Evolutionary conservation across 2,113 vertebrate genomes (phyloP).

Genomic region (Takifugu flavidus): DNA sequence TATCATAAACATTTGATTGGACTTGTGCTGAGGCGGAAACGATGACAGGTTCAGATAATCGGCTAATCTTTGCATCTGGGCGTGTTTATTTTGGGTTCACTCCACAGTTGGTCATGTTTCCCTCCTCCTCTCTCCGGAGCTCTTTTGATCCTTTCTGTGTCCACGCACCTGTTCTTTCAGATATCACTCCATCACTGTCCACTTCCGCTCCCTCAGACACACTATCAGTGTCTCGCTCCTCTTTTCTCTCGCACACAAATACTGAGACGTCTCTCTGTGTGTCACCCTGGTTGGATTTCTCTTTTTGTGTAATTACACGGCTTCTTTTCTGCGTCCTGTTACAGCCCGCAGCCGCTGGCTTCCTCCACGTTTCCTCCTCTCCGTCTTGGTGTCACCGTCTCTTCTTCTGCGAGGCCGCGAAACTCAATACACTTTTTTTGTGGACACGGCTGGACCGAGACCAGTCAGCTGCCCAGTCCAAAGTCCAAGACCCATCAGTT

Average conservation of each 20-base stretch:
- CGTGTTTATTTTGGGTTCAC: slow-evolving; percentile 36
- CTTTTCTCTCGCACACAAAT: slow-evolving; percentile 10
- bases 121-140: slow-evolving; percentile 31
- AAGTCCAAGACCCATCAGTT: slow-evolving; percentile 33
- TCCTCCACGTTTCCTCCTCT: slow-evolving; percentile 41
- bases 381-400: slow-evolving; percentile 49
- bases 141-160: slow-evolving; percentile 47
- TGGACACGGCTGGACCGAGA: slow-evolving; percentile 9
- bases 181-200: slow-evolving; percentile 29
- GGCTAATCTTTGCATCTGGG: slow-evolving; percentile 31
- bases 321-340: slow-evolving; percentile 59
- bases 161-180: slow-evolving; percentile 43
- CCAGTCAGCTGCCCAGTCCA: slow-evolving; percentile 29
- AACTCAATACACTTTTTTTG: slow-evolving; percentile 22
- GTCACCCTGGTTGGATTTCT: slow-evolving; percentile 39
- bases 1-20: slow-evolving; percentile 11
- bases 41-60: slow-evolving; percentile 28
- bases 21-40: slow-evolving; percentile 5
- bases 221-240: slow-evolving; percentile 22
- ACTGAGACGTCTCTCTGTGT: slow-evolving; percentile 25
- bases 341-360: slow-evolving; percentile 30
- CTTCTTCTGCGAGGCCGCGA: slow-evolving; percentile 22
- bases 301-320: slow-evolving; percentile 55
- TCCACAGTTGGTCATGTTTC: slow-evolving; percentile 23
- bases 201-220: slow-evolving; percentile 6